Evolutionary conservation across 2,888 invertebrate genomes (phyloP).

Genomic region (Tenthredo livida): DNA sequence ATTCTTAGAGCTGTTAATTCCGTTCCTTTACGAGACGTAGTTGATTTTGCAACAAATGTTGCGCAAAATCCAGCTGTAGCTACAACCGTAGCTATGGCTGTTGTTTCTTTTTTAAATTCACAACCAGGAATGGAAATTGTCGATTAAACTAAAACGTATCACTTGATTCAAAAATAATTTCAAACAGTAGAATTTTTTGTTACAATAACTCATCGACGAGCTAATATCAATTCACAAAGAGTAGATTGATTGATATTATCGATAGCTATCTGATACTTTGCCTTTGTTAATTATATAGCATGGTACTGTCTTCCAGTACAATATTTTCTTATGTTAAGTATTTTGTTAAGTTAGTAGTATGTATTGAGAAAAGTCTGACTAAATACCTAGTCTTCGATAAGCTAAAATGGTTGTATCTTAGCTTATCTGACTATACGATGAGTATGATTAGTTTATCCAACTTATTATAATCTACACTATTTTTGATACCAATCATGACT

Average conservation of each 20-base stretch:
- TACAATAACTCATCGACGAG: background rate
- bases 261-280: background rate
- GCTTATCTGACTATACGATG: too few species aligned
- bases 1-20: background rate
- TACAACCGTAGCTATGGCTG: constrained; percentile 49
- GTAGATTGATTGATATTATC: background rate
- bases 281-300: background rate
- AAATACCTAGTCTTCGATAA: background rate
- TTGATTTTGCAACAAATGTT: constrained; percentile 7
- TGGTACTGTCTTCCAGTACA: background rate
- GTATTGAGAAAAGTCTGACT: background rate
- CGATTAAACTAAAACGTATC: constrained; percentile 10
- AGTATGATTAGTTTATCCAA: background rate
- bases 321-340: background rate
- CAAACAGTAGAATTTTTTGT: background rate
- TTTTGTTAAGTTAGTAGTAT: background rate
- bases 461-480: background rate
- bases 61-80: constrained; percentile 31
- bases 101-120: constrained; percentile 32
- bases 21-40: constrained; percentile 5
- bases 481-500: background rate
- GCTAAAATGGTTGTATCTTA: background rate
- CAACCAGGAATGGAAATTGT: constrained; percentile 27
- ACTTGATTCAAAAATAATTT: background rate
- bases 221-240: background rate